Conservation (phyloP, 2,888 invertebrate genomes). For the Machimus atricapillus region DNA sequence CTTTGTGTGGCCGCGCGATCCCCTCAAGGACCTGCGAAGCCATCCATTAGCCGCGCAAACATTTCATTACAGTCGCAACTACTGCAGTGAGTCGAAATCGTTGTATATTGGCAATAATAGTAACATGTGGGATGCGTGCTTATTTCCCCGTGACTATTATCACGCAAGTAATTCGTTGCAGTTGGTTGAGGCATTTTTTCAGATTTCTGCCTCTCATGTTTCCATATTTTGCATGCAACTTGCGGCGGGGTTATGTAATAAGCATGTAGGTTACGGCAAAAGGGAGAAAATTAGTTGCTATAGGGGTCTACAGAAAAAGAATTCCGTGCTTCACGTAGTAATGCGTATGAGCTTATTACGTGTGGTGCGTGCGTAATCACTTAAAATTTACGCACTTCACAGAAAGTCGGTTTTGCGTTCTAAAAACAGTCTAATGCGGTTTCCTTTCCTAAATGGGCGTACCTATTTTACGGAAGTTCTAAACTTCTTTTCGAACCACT, state of each 20-base stretch:
- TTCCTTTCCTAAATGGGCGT: neutral
- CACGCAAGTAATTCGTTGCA: slow-evolving; percentile 12
- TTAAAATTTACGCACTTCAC: slow-evolving; percentile 1
- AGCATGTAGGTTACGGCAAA: neutral
- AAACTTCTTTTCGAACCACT: neutral
- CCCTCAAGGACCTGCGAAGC: neutral
- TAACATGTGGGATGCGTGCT: slow-evolving; percentile 21
- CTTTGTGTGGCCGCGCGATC: neutral
- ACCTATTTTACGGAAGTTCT: slow-evolving; percentile 27
- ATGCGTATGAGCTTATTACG: neutral
- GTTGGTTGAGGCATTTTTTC: neutral
- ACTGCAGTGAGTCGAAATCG: neutral
- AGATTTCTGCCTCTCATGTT: slow-evolving; percentile 7
- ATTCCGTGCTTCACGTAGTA: neutral
- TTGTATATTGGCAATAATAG: slow-evolving; percentile 22
- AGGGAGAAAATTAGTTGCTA: neutral
- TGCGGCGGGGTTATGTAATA: neutral
- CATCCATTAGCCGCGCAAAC: neutral
- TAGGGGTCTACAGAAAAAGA: neutral
- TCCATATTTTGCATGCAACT: slow-evolving; percentile 32
- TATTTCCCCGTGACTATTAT: neutral
- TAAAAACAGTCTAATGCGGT: neutral
- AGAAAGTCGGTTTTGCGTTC: neutral
- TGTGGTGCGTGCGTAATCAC: slow-evolving; percentile 17
- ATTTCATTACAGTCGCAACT: slow-evolving; percentile 10